Conservation (phyloP, 2,113 vertebrate species). For the Mustela lutreola region DNA sequence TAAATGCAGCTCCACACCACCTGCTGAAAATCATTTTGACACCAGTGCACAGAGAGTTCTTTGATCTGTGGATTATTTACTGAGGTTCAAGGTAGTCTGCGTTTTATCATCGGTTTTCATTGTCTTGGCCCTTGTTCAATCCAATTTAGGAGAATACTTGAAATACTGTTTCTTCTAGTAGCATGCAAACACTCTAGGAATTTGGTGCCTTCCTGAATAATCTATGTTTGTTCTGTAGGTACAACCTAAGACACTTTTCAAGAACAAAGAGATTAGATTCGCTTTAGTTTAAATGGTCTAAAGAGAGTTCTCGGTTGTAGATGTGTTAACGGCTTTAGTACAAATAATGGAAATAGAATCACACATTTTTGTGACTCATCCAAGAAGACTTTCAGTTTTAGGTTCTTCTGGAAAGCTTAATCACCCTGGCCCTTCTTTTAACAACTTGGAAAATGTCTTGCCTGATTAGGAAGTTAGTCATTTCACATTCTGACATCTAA, state of each 20-base stretch:
- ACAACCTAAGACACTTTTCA: conserved; percentile 75
- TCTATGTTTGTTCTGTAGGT: conserved; percentile 77
- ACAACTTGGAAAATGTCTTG: conserved; percentile 52
- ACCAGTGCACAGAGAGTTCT: conserved; percentile 8
- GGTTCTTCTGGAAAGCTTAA: conserved; percentile 36
- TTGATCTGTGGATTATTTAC: conserved; percentile 54
- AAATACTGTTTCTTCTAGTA: conserved; percentile 75
- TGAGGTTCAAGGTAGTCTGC: conserved; percentile 66
- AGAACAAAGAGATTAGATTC: conserved; percentile 69
- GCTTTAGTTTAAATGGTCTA: conserved; percentile 50
- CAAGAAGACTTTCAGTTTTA: conserved; percentile 38
- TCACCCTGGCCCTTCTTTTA: conserved; percentile 48
- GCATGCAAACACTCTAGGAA: conserved; percentile 79
- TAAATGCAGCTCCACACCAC: conserved; percentile 66
- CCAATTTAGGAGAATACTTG: conserved; percentile 78
- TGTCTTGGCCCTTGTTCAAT: conserved; percentile 56
- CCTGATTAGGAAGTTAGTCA: conserved; percentile 74
- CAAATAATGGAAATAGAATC: conserved; percentile 71
- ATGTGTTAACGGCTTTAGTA: conserved; percentile 62
- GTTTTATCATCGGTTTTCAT: conserved; percentile 52
- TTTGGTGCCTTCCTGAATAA: conserved; percentile 80
- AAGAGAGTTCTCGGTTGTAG: conserved; percentile 56
- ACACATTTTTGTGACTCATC: conserved; percentile 74
- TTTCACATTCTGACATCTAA: conserved; percentile 71
- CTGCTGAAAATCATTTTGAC: conserved; percentile 75